Conservation (phyloP, 2,113 vertebrate genomes). For the Elanoides forficatus region DNA sequence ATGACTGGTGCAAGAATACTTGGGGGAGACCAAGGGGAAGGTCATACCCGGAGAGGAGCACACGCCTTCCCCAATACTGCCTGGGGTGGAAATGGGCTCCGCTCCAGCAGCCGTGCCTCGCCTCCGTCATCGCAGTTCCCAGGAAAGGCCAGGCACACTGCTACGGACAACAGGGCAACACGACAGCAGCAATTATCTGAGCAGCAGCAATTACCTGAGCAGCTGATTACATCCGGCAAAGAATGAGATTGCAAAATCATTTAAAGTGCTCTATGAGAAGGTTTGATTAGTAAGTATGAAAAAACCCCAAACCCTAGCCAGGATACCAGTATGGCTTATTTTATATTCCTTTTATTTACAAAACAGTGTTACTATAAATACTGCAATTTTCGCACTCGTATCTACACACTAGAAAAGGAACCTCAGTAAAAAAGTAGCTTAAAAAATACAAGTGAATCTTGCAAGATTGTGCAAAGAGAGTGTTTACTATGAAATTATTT, state of each 20-base stretch:
- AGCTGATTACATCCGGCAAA: background rate
- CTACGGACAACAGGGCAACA: fast-evolving
- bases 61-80: background rate
- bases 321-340: background rate
- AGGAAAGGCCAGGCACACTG: background rate
- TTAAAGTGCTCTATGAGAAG: fast-evolving
- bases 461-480: background rate
- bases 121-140: fast-evolving
- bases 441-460: background rate
- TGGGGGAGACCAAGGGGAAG: fast-evolving
- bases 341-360: background rate
- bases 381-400: fast-evolving
- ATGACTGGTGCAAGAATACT: fast-evolving
- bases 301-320: background rate
- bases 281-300: background rate
- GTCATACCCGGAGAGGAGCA: background rate
- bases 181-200: background rate
- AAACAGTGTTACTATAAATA: background rate
- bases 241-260: background rate
- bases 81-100: background rate
- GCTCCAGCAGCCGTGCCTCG: background rate
- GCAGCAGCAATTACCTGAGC: background rate
- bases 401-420: background rate
- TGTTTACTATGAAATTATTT: background rate
- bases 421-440: background rate